Percentiles rank a stretch among this genome's conserved stretches.
These are phyloP conservation scores for Morone saxatilis DNA, from an alignment of 2,113 vertebrate species.

Conservation along the genomic window DNA sequence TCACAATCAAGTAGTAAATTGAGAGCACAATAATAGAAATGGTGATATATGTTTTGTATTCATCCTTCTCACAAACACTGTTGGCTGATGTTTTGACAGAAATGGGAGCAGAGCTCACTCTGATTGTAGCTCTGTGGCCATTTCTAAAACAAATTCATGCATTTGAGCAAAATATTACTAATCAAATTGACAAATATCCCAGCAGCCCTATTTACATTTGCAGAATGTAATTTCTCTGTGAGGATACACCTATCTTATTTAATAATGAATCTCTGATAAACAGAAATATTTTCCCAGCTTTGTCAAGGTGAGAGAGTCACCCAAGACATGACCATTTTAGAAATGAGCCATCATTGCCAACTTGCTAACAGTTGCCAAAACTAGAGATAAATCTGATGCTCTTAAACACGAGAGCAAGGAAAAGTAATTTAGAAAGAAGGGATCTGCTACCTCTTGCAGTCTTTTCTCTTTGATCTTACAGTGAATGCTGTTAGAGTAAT, in stretches of 20 bases:
- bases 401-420: neutral
- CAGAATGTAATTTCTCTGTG: no score
- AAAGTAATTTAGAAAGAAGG: neutral
- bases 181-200: neutral
- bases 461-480: neutral
- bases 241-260: neutral
- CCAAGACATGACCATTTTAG: neutral
- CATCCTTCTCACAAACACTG: neutral
- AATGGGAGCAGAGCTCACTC: neutral
- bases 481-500: neutral
- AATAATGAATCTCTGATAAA: neutral
- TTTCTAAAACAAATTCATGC: neutral
- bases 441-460: neutral
- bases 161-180: neutral
- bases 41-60: neutral
- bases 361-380: neutral
- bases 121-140: neutral
- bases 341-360: constrained; percentile 8
- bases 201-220: neutral
- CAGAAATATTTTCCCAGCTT: neutral
- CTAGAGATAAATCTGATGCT: neutral
- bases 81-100: neutral
- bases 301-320: neutral
- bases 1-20: constrained; percentile 5
- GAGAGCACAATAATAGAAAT: neutral